Conservation (phyloP, 2,113 vertebrate genomes). For the Corythaeola cristata region DNA sequence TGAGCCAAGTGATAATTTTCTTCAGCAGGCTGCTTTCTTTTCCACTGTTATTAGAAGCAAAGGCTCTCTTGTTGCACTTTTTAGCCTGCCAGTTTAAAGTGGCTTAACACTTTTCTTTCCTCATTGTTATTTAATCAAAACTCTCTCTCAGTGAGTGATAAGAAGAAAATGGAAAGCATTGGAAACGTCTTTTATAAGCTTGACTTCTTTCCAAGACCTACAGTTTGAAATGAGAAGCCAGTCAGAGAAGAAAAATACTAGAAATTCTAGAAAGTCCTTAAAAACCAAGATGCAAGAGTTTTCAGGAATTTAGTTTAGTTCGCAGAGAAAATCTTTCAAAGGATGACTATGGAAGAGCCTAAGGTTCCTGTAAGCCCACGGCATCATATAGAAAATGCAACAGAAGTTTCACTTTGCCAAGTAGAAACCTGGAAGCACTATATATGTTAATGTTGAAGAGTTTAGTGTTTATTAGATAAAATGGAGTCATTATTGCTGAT, state of each 20-base stretch:
- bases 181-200: neutral
- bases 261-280: neutral
- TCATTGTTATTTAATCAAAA: neutral
- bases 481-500: neutral
- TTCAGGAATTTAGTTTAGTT: neutral
- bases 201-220: neutral
- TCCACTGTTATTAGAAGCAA: neutral
- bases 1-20: neutral
- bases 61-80: neutral
- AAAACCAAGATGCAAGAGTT: neutral
- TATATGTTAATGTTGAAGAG: neutral
- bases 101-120: neutral
- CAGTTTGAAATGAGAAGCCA: neutral
- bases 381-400: neutral
- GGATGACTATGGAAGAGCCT: neutral
- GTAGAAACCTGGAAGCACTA: neutral
- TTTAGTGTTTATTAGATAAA: neutral
- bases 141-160: neutral
- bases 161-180: neutral
- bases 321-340: neutral
- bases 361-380: neutral
- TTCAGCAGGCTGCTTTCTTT: neutral
- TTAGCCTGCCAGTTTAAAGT: neutral
- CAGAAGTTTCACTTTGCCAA: neutral
- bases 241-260: neutral